Conservation (phyloP, 1,140 invertebrate species). For the Diorhabda elongata region DNA sequence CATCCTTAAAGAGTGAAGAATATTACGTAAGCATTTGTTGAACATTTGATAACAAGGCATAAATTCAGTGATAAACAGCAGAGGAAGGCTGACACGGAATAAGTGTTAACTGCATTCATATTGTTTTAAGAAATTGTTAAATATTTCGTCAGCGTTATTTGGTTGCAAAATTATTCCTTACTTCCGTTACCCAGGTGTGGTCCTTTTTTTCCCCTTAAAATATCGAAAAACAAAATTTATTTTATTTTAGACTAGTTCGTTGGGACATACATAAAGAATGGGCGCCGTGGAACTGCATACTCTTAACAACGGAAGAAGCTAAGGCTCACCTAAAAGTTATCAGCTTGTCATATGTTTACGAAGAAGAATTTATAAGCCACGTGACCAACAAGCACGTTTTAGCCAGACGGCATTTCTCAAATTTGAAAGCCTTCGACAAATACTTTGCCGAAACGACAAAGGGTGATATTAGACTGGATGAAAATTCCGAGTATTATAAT, state of each 20-base stretch:
- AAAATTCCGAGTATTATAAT: constrained; percentile 27
- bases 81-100: no score
- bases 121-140: no score
- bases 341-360: constrained; percentile 52
- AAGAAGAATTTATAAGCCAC: constrained; percentile 48
- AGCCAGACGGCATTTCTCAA: constrained; percentile 38
- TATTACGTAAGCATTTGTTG: no score
- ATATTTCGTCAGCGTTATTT: no score
- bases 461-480: constrained; percentile 23
- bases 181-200: no score
- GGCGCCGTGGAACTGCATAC: constrained; percentile 70
- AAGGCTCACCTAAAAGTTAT: constrained; percentile 56
- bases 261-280: constrained; percentile 58
- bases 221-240: no score
- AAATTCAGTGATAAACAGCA: no score
- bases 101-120: no score
- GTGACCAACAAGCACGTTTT: constrained; percentile 42
- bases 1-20: no score
- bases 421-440: constrained; percentile 24
- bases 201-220: no score
- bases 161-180: no score
- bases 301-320: constrained; percentile 61
- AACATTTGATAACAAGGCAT: no score
- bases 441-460: constrained; percentile 26
- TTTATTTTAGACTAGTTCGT: constrained; percentile 41